Conservation (phyloP, 2,113 vertebrate genomes). For the Tamias sibiricus region DNA sequence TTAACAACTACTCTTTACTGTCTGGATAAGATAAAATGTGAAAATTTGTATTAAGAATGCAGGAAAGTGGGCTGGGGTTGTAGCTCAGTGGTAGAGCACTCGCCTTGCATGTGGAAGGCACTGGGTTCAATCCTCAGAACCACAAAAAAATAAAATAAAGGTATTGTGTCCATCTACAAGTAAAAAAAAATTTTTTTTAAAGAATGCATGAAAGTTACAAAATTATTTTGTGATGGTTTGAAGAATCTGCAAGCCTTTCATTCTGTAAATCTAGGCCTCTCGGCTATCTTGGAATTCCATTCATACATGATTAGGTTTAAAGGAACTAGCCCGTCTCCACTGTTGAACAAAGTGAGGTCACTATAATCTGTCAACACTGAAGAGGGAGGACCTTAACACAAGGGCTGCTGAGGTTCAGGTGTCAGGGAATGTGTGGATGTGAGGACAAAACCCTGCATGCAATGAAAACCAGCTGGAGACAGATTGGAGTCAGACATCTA, state of each 20-base stretch:
- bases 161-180: no score
- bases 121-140: no score
- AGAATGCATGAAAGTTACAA: neutral
- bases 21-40: neutral
- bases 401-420: neutral
- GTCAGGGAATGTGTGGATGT: neutral
- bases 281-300: neutral
- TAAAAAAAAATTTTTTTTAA: no score
- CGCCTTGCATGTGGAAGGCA: no score
- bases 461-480: neutral
- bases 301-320: neutral
- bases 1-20: neutral
- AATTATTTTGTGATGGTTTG: neutral
- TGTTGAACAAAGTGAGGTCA: conserved; percentile 38
- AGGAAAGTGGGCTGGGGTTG: no score
- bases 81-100: no score
- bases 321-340: neutral
- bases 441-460: neutral
- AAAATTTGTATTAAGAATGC: neutral
- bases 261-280: neutral
- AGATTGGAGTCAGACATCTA: neutral
- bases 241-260: neutral
- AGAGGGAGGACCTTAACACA: neutral
- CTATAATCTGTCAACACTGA: neutral
- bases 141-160: no score